Conservation (phyloP, 1,140 invertebrate species). For the Augochlora pura region DNA sequence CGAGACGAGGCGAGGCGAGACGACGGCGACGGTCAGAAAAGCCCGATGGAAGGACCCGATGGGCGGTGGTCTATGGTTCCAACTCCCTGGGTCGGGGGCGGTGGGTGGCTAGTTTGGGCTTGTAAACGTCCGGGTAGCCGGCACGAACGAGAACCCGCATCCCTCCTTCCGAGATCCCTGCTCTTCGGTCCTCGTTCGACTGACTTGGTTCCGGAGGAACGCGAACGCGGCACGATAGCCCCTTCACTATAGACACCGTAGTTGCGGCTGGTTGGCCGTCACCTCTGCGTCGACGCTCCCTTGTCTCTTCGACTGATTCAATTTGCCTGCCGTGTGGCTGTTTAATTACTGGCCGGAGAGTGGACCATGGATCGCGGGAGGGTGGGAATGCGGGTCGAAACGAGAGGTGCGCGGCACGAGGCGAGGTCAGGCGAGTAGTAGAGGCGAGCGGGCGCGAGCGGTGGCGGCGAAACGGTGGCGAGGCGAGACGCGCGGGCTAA, state of each 20-base stretch:
- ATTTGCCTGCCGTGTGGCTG: conserved; percentile 79
- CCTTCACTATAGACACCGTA: conserved; percentile 74
- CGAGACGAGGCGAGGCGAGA: background rate
- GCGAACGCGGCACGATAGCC: conserved; percentile 58
- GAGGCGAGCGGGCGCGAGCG: too few species aligned
- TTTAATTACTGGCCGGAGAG: conserved; percentile 79
- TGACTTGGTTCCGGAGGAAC: conserved; percentile 37
- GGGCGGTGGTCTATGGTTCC: conserved; percentile 59
- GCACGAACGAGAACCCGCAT: conserved; percentile 44
- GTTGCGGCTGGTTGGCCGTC: conserved; percentile 79
- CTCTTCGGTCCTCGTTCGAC: conserved; percentile 50
- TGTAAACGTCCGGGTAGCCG: conserved; percentile 60
- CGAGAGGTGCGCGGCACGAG: conserved; percentile 10
- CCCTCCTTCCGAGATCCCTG: conserved; percentile 31
- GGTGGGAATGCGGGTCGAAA: conserved; percentile 38
- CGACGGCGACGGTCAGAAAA: conserved; percentile 35
- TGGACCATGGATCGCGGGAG: conserved; percentile 69
- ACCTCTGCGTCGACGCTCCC: conserved; percentile 78
- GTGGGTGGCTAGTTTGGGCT: conserved; percentile 55
- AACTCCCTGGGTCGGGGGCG: conserved; percentile 53
- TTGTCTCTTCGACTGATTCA: conserved; percentile 80
- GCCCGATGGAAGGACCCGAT: conserved; percentile 58
- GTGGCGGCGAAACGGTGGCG: too few species aligned
- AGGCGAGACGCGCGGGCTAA: background rate
- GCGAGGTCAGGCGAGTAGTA: too few species aligned